Percentiles rank a stretch among this genome's conserved stretches.
Conservation (phyloP, 2,888 invertebrate genomes). For the Lepidonotus clava region DNA sequence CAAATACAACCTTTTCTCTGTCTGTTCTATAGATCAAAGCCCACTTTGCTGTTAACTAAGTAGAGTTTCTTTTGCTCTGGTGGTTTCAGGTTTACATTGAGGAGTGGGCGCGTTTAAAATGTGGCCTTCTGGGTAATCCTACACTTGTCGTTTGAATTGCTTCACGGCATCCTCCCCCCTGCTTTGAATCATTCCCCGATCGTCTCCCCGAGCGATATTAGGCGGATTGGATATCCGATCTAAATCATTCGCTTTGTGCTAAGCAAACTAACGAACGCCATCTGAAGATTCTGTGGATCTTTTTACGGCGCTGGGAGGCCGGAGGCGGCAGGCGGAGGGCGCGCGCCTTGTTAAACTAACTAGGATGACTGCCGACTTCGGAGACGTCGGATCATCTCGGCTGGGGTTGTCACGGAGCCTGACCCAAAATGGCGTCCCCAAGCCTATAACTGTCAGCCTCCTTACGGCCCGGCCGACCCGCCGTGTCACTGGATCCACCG, state of each 20-base stretch:
- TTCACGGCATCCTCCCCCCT: too few relatives aligned
- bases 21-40: not conserved
- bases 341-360: too few relatives aligned
- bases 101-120: not conserved
- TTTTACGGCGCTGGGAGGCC: too few relatives aligned
- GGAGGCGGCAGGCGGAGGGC: too few relatives aligned
- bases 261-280: too few relatives aligned
- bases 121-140: not conserved
- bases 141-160: not conserved
- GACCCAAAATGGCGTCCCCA: too few relatives aligned
- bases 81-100: not conserved
- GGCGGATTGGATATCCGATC: not conserved
- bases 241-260: constrained; percentile 5
- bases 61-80: not conserved
- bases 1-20: not conserved
- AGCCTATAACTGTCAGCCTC: not conserved
- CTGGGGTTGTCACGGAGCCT: not conserved
- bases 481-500: not conserved
- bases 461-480: not conserved
- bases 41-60: not conserved
- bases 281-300: too few relatives aligned
- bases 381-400: too few relatives aligned
- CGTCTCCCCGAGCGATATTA: not conserved
- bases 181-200: not conserved
- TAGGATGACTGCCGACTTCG: too few relatives aligned